These are phyloP conservation scores for Silurus aristotelis DNA, from an alignment of 2,797 vertebrate genomes.

Conservation along the genomic window DNA sequence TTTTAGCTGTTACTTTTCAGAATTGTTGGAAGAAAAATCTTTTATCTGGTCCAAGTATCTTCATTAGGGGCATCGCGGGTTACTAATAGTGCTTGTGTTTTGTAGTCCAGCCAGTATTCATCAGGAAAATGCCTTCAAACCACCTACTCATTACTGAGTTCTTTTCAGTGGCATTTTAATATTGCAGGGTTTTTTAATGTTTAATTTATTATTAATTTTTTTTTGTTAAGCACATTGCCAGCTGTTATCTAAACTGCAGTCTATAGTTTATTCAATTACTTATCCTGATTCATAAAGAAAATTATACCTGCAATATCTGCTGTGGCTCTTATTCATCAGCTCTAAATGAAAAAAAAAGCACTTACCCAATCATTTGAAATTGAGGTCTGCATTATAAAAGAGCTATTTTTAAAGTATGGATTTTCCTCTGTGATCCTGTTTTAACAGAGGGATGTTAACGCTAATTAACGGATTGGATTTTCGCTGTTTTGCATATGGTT, in stretches of 20 bases:
- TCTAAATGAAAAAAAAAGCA: constrained; percentile 34
- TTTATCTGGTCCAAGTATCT: not conserved
- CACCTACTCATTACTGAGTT: not conserved
- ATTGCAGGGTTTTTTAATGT: too few relatives aligned
- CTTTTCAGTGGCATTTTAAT: not conserved
- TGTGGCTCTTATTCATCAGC: constrained; percentile 32
- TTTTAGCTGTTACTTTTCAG: not conserved
- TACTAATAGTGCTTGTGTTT: not conserved
- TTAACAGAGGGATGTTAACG: not conserved
- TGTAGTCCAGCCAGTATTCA: not conserved
- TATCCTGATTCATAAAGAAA: constrained; percentile 21
- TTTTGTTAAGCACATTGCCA: not conserved
- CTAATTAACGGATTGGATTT: not conserved
- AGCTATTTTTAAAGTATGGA: not conserved
- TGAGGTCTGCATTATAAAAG: constrained; percentile 27
- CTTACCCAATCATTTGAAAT: constrained; percentile 19
- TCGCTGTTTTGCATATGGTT: not conserved
- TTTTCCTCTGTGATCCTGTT: not conserved
- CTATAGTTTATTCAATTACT: not conserved
- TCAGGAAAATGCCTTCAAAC: not conserved
- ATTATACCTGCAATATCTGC: constrained; percentile 25
- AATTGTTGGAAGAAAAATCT: not conserved
- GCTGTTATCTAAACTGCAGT: not conserved
- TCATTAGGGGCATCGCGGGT: not conserved
- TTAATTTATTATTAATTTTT: not conserved